phyloP scores from a whole-genome alignment of 2,113 vertebrate genomes.

The Gavialis gangeticus region DNA sequence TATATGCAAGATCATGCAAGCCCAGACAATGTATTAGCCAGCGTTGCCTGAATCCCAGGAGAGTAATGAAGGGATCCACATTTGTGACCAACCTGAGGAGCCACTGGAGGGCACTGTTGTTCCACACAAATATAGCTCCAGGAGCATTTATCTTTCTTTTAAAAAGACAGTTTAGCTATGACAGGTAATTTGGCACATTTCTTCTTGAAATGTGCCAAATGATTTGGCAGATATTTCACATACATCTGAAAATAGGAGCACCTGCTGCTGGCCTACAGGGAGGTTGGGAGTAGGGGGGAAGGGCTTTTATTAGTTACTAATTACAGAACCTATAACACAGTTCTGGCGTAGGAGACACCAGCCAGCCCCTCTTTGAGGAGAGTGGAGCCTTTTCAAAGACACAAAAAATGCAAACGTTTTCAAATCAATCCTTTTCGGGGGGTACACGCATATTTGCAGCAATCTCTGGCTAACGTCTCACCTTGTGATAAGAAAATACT shows the following conservation, averaged over 20 bases:
- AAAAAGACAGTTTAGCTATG: conserved; percentile 65
- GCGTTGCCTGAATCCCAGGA: conserved; percentile 24
- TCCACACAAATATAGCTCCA: not conserved
- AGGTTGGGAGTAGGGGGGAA: not conserved
- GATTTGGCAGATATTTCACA: conserved; percentile 78
- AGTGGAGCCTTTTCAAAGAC: not conserved
- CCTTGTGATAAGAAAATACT: accelerated
- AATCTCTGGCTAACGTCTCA: accelerated
- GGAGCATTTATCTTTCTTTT: conserved; percentile 62
- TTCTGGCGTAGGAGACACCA: not conserved
- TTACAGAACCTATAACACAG: conserved; percentile 56
- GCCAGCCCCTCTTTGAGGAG: not conserved
- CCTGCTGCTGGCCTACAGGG: conserved; percentile 70
- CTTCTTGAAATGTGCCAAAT: conserved; percentile 75
- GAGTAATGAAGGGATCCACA: not conserved
- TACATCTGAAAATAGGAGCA: conserved; percentile 77
- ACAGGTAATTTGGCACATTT: conserved; percentile 81
- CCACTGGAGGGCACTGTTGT: conserved; percentile 79
- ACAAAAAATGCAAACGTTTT: not conserved
- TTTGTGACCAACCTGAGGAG: not conserved
- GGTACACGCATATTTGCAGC: not conserved
- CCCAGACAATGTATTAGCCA: not conserved
- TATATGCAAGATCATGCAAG: not conserved
- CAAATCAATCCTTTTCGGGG: not conserved
- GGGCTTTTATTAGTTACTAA: conserved; percentile 45